Percentiles rank a stretch among this genome's conserved stretches.
Evolutionary conservation across 2,888 invertebrate species (phyloP).

Genomic region (Trachelus stipa): DNA sequence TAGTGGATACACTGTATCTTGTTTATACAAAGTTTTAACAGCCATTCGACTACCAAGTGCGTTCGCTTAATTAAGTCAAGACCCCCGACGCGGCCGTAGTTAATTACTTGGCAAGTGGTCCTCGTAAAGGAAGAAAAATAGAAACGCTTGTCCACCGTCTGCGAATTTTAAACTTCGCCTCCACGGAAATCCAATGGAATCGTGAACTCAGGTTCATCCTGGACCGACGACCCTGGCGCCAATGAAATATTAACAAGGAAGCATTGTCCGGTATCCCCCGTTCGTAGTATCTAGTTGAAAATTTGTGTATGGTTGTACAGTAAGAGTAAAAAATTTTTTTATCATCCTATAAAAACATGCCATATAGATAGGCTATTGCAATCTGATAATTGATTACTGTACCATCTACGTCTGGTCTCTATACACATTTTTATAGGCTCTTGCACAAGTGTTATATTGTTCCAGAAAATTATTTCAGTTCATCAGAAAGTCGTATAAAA

Average conservation of each 20-base stretch:
- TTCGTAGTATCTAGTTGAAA: neutral
- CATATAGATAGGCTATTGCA: neutral
- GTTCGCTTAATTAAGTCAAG: neutral
- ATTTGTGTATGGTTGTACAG: neutral
- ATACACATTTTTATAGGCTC: neutral
- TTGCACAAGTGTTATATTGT: neutral
- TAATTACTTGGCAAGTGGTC: neutral
- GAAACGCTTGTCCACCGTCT: neutral
- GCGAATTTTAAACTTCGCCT: neutral
- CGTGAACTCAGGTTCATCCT: neutral
- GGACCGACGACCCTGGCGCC: neutral
- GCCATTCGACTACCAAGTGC: neutral
- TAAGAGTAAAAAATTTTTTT: neutral
- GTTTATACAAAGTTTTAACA: neutral
- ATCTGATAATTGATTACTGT: neutral
- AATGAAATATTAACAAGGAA: neutral
- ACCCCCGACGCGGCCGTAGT: neutral
- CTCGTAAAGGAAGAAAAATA: neutral
- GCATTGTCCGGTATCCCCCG: neutral
- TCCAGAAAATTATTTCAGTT: neutral
- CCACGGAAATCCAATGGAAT: neutral
- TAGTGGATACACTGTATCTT: neutral
- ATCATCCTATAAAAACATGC: neutral
- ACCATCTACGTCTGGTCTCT: neutral
- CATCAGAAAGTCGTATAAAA: neutral